Percentiles rank a stretch among this genome's conserved stretches.
Evolutionary conservation across 2,888 invertebrate species (phyloP).

Genomic region (Oligia latruncula): DNA sequence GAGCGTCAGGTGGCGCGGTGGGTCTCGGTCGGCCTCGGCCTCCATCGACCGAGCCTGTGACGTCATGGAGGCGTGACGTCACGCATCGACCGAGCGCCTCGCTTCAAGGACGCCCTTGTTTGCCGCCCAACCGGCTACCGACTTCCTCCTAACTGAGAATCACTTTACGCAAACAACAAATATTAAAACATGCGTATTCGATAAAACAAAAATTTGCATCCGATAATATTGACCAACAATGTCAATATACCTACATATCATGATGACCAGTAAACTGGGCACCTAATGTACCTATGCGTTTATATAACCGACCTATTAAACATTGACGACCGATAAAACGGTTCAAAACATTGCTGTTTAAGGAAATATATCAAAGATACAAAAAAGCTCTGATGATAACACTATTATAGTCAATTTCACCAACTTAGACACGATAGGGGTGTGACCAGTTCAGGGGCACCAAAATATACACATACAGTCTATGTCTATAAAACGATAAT

Average conservation of each 20-base stretch:
- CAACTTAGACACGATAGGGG: neutral
- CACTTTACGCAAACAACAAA: slow-evolving; percentile 69
- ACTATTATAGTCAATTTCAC: neutral
- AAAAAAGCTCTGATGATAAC: slow-evolving; percentile 16
- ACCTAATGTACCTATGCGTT: slow-evolving; percentile 6
- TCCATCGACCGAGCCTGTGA: slow-evolving; percentile 84
- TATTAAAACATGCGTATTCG: slow-evolving; percentile 47
- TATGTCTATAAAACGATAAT: neutral
- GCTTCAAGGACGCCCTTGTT: slow-evolving; percentile 87
- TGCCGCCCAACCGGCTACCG: slow-evolving; percentile 75
- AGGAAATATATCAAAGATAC: slow-evolving; percentile 4
- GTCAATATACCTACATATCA: slow-evolving; percentile 49
- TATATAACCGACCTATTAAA: slow-evolving; percentile 18
- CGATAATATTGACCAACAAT: slow-evolving; percentile 56
- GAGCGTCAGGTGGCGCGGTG: slow-evolving; percentile 70
- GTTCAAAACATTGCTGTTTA: slow-evolving; percentile 7
- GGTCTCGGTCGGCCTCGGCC: slow-evolving; percentile 79
- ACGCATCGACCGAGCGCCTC: slow-evolving; percentile 85
- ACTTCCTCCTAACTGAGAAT: slow-evolving; percentile 77
- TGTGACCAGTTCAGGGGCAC: slow-evolving; percentile 36
- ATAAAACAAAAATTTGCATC: slow-evolving; percentile 48
- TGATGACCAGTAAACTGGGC: slow-evolving; percentile 16
- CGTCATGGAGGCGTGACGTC: slow-evolving; percentile 85
- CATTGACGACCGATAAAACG: slow-evolving; percentile 1
- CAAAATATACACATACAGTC: neutral